Evolutionary conservation across 2,113 vertebrate species (phyloP).

Genomic region (Sterna hirundo): DNA sequence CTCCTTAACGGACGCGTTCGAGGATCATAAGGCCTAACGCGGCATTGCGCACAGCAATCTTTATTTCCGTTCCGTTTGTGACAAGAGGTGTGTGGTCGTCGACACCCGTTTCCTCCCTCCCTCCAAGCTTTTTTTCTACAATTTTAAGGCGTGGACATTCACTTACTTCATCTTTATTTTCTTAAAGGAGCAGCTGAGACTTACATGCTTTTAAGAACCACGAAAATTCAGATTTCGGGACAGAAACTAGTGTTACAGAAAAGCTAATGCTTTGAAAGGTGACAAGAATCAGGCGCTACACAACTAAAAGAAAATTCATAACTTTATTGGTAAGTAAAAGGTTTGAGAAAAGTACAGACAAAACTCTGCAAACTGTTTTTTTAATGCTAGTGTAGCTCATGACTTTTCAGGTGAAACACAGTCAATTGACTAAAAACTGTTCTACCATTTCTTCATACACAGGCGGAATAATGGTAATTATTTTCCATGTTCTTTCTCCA

Average conservation of each 20-base stretch:
- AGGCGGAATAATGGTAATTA: not conserved
- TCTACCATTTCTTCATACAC: not conserved
- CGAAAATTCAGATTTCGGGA: too few relatives aligned
- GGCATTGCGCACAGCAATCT: too few relatives aligned
- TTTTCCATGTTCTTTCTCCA: fast-evolving
- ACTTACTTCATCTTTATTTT: not conserved
- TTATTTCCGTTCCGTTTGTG: not conserved
- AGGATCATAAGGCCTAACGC: too few relatives aligned
- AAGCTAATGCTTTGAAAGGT: not conserved
- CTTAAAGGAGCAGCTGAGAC: not conserved
- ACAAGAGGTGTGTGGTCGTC: not conserved
- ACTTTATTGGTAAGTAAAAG: not conserved
- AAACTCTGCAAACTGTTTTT: not conserved
- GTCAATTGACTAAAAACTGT: too few relatives aligned
- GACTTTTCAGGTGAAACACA: not conserved
- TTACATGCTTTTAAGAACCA: not conserved
- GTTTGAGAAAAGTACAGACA: not conserved
- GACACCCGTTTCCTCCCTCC: too few relatives aligned
- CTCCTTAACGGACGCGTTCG: not conserved
- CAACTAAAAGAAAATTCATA: not conserved
- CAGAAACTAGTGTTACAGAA: not conserved
- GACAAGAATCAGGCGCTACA: too few relatives aligned
- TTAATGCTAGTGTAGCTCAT: not conserved
- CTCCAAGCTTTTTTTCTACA: not conserved
- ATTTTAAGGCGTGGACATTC: not conserved